Conservation (phyloP, 2,888 invertebrate genomes). For the Bruchidius siliquastri region DNA sequence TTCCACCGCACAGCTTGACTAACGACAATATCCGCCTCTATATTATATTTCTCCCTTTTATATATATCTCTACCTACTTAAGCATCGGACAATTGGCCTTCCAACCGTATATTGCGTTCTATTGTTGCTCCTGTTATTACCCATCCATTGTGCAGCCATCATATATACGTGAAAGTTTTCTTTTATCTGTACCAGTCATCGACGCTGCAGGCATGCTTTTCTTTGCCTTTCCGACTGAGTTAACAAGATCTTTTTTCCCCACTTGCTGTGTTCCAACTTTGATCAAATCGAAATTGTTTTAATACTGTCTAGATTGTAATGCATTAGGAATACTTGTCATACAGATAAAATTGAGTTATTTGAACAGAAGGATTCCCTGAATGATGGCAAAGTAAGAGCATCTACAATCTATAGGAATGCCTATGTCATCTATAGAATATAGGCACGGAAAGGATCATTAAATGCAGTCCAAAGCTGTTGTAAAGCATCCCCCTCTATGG, state of each 20-base stretch:
- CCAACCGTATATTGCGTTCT: slow-evolving; percentile 42
- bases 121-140: slow-evolving; percentile 43
- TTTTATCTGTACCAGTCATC: slow-evolving; percentile 43
- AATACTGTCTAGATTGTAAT: no score
- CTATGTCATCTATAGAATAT: no score
- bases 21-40: slow-evolving; percentile 24
- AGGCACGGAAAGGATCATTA: no score
- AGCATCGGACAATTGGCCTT: slow-evolving; percentile 41
- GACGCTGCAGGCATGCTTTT: slow-evolving; percentile 23
- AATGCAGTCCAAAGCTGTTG: no score
- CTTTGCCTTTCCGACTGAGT: slow-evolving; percentile 1
- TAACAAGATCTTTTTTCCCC: not conserved
- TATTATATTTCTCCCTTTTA: slow-evolving; percentile 25
- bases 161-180: slow-evolving; percentile 43
- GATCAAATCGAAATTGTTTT: not conserved
- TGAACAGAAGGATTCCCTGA: no score
- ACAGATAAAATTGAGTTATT: no score
- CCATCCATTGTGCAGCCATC: slow-evolving; percentile 41
- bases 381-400: no score
- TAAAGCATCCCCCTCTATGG: no score
- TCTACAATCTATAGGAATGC: no score
- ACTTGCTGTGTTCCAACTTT: not conserved
- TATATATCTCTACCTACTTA: slow-evolving; percentile 35
- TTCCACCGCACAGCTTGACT: slow-evolving; percentile 14
- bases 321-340: no score